phyloP scores from a whole-genome alignment of 2,797 vertebrate species.

The Otolemur crassicaudatus region DNA sequence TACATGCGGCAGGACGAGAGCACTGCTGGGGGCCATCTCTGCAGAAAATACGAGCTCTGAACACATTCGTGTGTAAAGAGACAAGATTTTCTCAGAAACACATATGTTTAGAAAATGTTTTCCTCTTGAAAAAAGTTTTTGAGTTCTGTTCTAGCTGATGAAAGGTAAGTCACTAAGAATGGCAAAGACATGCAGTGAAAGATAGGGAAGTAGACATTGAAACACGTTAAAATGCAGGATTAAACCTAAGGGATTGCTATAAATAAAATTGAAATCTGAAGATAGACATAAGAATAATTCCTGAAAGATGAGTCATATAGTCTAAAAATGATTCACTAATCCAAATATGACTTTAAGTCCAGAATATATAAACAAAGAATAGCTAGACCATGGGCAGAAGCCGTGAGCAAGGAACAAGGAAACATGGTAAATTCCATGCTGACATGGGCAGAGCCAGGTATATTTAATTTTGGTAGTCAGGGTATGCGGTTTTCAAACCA shows the following conservation, averaged over 20 bases:
- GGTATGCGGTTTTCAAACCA: not conserved
- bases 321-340: slow-evolving; percentile 18
- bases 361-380: not conserved
- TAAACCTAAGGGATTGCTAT: not conserved
- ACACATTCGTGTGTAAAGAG: not conserved
- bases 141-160: not conserved
- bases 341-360: not conserved
- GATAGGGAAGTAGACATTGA: not conserved
- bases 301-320: not conserved
- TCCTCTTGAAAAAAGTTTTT: not conserved
- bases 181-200: not conserved
- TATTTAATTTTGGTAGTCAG: not conserved
- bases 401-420: not conserved
- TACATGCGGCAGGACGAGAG: not conserved
- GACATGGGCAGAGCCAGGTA: not conserved
- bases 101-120: not conserved
- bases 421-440: not conserved
- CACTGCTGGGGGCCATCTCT: not conserved
- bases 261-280: not conserved
- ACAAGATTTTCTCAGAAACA: not conserved
- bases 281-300: not conserved
- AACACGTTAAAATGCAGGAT: not conserved
- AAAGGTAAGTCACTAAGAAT: not conserved
- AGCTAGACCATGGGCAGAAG: not conserved
- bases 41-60: not conserved